Percentiles rank a stretch among this genome's conserved stretches.
These are phyloP conservation scores for Choloepus didactylus DNA, from an alignment of 2,797 vertebrate genomes.

Conservation along the genomic window DNA sequence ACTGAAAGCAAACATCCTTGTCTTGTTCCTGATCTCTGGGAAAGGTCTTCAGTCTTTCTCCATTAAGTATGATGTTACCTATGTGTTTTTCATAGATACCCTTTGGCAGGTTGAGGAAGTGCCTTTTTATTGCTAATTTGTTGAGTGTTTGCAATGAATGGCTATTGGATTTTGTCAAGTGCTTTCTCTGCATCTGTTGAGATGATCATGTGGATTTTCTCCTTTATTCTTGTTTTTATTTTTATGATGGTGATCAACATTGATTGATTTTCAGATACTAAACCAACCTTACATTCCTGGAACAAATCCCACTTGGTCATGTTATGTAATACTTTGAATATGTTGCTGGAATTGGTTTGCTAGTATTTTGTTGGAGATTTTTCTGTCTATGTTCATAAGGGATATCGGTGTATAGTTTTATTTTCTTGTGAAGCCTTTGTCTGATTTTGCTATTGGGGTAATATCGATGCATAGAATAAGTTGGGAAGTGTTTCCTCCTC, in stretches of 20 bases:
- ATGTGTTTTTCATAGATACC: neutral
- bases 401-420: constrained; percentile 11
- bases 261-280: constrained; percentile 9
- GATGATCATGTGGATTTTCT: neutral
- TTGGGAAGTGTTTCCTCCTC: neutral
- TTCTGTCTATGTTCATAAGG: neutral
- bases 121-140: constrained; percentile 14
- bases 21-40: constrained; percentile 47
- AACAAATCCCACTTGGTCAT: neutral
- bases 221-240: neutral
- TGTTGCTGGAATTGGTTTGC: constrained; percentile 24
- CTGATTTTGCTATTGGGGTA: neutral
- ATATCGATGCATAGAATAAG: neutral
- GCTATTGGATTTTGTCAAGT: neutral
- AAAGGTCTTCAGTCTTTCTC: neutral
- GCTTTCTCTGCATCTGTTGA: constrained; percentile 19
- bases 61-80: constrained; percentile 15
- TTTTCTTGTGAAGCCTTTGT: neutral
- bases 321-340: constrained; percentile 37
- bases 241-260: neutral
- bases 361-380: constrained; percentile 57
- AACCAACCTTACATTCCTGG: constrained; percentile 26
- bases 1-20: neutral
- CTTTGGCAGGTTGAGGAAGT: constrained; percentile 13
- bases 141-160: neutral